Evolutionary conservation across 1,140 invertebrate genomes (phyloP).

Genomic region (Andrena cerasifolii): DNA sequence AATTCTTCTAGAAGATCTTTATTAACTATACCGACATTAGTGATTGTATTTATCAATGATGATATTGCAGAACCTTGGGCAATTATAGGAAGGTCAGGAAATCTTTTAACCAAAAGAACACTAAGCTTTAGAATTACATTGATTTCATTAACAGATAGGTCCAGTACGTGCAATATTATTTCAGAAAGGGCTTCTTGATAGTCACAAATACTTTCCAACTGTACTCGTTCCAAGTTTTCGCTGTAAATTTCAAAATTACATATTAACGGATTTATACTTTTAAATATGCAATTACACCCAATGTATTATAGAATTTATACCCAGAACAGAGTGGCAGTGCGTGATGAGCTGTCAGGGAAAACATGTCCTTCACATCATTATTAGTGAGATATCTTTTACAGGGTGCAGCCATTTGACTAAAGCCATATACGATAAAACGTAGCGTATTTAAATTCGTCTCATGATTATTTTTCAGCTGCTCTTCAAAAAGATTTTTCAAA

Average conservation of each 20-base stretch:
- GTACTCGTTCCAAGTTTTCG: slow-evolving; percentile 46
- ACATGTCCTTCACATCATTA: slow-evolving; percentile 66
- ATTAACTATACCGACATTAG: slow-evolving; percentile 72
- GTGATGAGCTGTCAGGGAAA: slow-evolving; percentile 66
- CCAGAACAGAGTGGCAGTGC: slow-evolving; percentile 65
- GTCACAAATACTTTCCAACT: slow-evolving; percentile 68
- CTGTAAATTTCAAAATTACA: slow-evolving; percentile 55
- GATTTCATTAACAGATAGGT: slow-evolving; percentile 76
- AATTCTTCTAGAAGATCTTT: slow-evolving; percentile 72
- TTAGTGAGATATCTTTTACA: slow-evolving; percentile 63
- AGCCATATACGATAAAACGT: slow-evolving; percentile 70
- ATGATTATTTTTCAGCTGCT: slow-evolving; percentile 41
- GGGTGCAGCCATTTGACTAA: slow-evolving; percentile 72
- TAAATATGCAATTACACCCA: slow-evolving; percentile 32
- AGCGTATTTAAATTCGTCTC: slow-evolving; percentile 40
- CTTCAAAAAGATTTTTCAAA: slow-evolving; percentile 59
- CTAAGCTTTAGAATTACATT: slow-evolving; percentile 74
- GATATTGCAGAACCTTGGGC: slow-evolving; percentile 69
- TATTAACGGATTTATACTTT: slow-evolving; percentile 26
- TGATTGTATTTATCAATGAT: slow-evolving; percentile 76
- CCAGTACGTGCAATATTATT: slow-evolving; percentile 73
- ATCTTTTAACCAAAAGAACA: slow-evolving; percentile 79
- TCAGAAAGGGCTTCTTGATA: slow-evolving; percentile 77
- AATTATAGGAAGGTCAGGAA: slow-evolving; percentile 75
- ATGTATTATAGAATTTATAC: slow-evolving; percentile 50